These are phyloP conservation scores for Lepidostoma basale DNA, from an alignment of 1,140 invertebrate genomes.

Conservation along the genomic window DNA sequence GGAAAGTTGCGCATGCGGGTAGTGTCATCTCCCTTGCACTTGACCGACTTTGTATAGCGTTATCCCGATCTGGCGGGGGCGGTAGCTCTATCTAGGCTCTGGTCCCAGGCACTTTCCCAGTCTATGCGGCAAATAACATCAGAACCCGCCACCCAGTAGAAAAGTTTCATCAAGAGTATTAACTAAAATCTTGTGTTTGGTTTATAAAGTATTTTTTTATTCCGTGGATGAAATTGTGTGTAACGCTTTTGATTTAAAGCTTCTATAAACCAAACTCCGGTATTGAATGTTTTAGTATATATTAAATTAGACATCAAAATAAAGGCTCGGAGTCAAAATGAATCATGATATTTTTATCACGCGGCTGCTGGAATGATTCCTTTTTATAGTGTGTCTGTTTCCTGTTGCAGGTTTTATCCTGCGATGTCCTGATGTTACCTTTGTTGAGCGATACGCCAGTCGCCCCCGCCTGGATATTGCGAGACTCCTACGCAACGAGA, in stretches of 20 bases:
- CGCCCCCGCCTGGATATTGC: not conserved
- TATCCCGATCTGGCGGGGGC: slow-evolving; percentile 37
- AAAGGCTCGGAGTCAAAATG: not conserved
- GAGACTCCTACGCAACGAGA: not conserved
- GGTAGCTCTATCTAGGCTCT: slow-evolving; percentile 45
- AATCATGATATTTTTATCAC: not conserved
- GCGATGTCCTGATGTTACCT: slow-evolving; percentile 9
- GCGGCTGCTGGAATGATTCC: too few relatives aligned
- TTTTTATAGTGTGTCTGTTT: not conserved
- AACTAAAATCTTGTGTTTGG: not conserved
- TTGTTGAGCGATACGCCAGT: not conserved
- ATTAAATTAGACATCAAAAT: not conserved
- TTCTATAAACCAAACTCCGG: not conserved
- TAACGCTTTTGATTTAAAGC: not conserved
- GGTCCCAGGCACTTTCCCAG: slow-evolving; percentile 39
- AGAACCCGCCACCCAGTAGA: not conserved
- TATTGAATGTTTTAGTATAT: not conserved
- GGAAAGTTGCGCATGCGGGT: slow-evolving; percentile 28
- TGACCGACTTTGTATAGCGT: not conserved
- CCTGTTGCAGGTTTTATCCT: not conserved
- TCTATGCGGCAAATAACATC: slow-evolving; percentile 16
- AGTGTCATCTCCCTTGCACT: slow-evolving; percentile 1
- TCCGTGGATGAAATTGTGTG: not conserved
- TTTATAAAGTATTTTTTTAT: not conserved
- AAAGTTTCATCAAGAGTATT: not conserved